Conservation (phyloP, 92 coral and sea anemone species). For the Scolanthus callimorphus region DNA sequence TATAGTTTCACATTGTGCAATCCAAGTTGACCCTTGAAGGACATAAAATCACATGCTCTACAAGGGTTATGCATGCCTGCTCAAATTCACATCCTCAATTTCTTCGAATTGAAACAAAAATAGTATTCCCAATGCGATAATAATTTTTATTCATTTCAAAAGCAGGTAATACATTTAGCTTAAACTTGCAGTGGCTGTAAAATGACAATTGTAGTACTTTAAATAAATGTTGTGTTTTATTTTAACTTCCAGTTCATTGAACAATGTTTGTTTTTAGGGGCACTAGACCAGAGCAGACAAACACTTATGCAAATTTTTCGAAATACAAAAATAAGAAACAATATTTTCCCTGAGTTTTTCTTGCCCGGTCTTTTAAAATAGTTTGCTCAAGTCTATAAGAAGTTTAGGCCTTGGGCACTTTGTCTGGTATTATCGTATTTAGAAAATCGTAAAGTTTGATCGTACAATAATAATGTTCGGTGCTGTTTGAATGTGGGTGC, state of each 20-base stretch:
- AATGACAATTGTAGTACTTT: too few species aligned
- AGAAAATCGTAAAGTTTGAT: too few species aligned
- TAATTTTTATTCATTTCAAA: neutral
- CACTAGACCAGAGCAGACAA: neutral
- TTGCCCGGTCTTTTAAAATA: too few species aligned
- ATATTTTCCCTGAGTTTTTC: too few species aligned
- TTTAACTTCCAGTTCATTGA: neutral
- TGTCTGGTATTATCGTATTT: too few species aligned
- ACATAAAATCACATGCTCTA: neutral
- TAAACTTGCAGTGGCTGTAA: too few species aligned
- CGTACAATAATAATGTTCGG: too few species aligned
- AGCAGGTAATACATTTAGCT: too few species aligned
- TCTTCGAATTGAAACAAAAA: neutral
- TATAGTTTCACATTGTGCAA: too few species aligned
- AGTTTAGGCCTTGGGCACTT: too few species aligned
- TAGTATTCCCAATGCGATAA: neutral
- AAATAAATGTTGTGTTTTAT: neutral
- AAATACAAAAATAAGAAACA: neutral
- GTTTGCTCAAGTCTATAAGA: too few species aligned
- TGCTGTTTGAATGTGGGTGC: too few species aligned
- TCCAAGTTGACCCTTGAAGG: neutral
- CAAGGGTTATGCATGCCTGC: slow-evolving; percentile 13
- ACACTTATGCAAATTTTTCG: neutral
- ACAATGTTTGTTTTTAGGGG: neutral
- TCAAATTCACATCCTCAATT: slow-evolving; percentile 5